Percentiles rank a stretch among this genome's conserved stretches.
Conservation (phyloP, 2,797 vertebrate species). For the Pseudochromis fuscus region DNA sequence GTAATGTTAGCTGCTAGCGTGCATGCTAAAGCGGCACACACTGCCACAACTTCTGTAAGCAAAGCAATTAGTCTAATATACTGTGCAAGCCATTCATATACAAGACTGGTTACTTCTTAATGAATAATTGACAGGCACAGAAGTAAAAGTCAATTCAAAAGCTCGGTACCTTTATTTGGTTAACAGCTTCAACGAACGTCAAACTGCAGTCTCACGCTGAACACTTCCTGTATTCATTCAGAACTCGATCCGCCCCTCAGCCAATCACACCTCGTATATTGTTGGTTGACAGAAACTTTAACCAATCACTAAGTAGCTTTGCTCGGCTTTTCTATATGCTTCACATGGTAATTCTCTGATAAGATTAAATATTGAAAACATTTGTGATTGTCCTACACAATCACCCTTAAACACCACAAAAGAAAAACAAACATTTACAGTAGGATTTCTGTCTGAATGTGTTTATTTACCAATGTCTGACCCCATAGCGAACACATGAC, state of each 20-base stretch:
- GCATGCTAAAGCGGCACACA: conserved; percentile 53
- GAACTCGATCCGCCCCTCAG: conserved; percentile 52
- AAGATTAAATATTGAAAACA: neutral
- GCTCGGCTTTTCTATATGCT: neutral
- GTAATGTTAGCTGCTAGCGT: conserved; percentile 65
- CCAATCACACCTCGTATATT: conserved; percentile 70
- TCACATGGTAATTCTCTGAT: neutral
- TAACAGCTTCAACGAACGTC: conserved; percentile 67
- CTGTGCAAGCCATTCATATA: accelerated
- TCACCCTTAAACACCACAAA: neutral
- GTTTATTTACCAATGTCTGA: neutral
- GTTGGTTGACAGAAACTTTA: conserved; percentile 15
- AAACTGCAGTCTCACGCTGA: conserved; percentile 85
- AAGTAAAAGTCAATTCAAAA: conserved; percentile 1
- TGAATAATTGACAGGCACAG: neutral
- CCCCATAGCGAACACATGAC: conserved; percentile 42
- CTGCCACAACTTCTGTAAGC: neutral
- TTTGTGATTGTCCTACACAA: neutral
- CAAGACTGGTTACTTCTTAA: neutral
- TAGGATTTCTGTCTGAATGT: neutral
- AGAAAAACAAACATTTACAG: neutral
- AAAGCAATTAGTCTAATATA: neutral
- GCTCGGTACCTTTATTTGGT: conserved; percentile 64
- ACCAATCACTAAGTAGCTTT: conserved; percentile 60
- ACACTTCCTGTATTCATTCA: conserved; percentile 84